Conservation (phyloP, 1,140 invertebrate genomes). For the Pseudomyrmex dendroicus region DNA sequence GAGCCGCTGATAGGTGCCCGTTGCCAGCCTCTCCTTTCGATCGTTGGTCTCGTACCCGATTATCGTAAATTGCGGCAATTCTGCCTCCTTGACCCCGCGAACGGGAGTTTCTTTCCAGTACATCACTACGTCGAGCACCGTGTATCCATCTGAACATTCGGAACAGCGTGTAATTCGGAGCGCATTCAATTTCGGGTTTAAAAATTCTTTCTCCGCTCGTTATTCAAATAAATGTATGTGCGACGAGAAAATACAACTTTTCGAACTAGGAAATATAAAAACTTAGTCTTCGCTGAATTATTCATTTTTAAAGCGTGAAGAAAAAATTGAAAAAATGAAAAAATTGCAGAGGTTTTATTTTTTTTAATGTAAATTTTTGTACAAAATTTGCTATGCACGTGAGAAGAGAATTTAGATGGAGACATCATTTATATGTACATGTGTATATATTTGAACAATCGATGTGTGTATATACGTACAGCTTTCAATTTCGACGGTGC, state of each 20-base stretch:
- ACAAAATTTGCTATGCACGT: not conserved
- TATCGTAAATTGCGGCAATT: constrained; percentile 98
- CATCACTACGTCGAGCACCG: constrained; percentile 98
- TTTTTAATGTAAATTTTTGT: no score
- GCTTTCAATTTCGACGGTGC: constrained; percentile 99
- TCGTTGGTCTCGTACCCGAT: constrained; percentile 97
- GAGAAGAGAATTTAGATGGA: not conserved
- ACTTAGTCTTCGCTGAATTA: no score
- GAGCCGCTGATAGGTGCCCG: constrained; percentile 96
- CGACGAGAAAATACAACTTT: no score
- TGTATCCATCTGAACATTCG: constrained; percentile 95
- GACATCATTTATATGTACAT: not conserved
- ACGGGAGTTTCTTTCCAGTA: constrained; percentile 97
- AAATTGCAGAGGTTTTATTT: no score
- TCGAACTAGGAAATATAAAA: no score
- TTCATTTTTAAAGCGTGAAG: no score
- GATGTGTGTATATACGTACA: constrained; percentile 89
- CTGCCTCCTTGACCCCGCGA: constrained; percentile 96
- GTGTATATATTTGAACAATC: not conserved
- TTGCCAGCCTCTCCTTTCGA: constrained; percentile 94
- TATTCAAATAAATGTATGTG: not conserved
- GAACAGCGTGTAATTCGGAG: constrained; percentile 26
- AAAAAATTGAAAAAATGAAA: no score
- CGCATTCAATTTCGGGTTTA: not conserved
- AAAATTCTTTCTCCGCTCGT: not conserved